These are phyloP conservation scores for Carlito syrichta DNA, from an alignment of 2,113 vertebrate species.

Conservation along the genomic window DNA sequence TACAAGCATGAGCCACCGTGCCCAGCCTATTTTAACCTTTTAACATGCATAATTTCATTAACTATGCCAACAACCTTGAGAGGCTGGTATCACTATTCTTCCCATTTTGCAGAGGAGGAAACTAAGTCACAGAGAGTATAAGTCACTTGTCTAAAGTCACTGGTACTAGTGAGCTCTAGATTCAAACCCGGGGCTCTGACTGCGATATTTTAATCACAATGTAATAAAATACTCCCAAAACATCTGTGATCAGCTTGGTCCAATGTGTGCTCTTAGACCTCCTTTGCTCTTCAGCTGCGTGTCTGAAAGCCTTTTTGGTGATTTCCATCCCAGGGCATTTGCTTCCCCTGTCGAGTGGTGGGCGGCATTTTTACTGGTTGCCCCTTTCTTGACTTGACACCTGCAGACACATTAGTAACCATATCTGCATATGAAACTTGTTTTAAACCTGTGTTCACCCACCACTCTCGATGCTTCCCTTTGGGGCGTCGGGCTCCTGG, in stretches of 20 bases:
- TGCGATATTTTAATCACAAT: neutral
- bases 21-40: too few relatives aligned
- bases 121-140: neutral
- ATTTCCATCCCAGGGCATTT: neutral
- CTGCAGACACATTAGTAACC: conserved; percentile 31
- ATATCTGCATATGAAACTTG: neutral
- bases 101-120: conserved; percentile 32
- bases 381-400: conserved; percentile 54
- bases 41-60: neutral
- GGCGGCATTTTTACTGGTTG: conserved; percentile 31
- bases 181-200: neutral
- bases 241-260: neutral
- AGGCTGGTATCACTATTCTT: neutral
- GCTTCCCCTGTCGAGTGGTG: neutral
- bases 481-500: neutral
- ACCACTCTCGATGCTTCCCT: too few relatives aligned
- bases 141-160: neutral
- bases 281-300: conserved; percentile 40
- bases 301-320: neutral
- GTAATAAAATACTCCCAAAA: neutral
- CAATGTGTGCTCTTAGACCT: conserved; percentile 20
- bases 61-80: neutral
- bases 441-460: neutral
- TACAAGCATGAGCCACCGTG: too few relatives aligned
- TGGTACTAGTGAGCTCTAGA: neutral